A percentile compares a stretch with the other conserved stretches of the same genome.
Conservation (phyloP, 2,797 vertebrate species). For the Odontamblyopus lacepedii region DNA sequence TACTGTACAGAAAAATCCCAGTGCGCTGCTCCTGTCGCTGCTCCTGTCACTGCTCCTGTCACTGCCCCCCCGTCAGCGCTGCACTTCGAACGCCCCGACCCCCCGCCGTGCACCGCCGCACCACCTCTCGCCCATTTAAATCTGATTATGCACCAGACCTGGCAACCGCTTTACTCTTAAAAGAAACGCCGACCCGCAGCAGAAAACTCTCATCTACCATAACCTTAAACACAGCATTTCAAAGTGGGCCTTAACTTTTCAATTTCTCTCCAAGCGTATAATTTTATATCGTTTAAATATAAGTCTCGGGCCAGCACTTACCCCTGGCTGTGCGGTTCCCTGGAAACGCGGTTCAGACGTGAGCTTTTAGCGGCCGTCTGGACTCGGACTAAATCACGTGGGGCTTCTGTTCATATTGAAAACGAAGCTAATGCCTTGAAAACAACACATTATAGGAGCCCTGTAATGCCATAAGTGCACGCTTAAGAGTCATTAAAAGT, state of each 20-base stretch:
- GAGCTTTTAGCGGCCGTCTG: neutral
- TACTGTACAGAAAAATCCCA: neutral
- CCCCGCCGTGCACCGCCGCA: constrained; percentile 13
- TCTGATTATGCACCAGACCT: constrained; percentile 25
- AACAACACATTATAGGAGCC: too few species aligned
- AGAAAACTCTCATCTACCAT: neutral
- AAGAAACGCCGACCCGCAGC: neutral
- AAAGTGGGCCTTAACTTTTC: neutral
- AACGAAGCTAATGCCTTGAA: neutral
- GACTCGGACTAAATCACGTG: neutral
- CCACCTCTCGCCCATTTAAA: constrained; percentile 26
- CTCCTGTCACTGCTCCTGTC: too few species aligned
- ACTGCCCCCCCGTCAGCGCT: neutral
- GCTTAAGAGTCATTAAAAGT: neutral
- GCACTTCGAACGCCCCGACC: constrained; percentile 8
- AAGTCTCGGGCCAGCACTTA: neutral
- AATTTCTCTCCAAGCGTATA: neutral
- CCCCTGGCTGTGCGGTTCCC: neutral
- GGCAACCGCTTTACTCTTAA: constrained; percentile 4
- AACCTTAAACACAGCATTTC: neutral
- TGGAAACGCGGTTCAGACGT: neutral
- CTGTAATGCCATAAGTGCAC: neutral
- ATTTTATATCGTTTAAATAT: neutral
- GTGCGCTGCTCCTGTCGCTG: constrained; percentile 16
- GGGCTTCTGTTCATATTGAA: neutral